A percentile compares a stretch with the other conserved stretches of the same genome.
phyloP scores from a whole-genome alignment of 2,113 vertebrate genomes.

The Nesoenas mayeri region DNA sequence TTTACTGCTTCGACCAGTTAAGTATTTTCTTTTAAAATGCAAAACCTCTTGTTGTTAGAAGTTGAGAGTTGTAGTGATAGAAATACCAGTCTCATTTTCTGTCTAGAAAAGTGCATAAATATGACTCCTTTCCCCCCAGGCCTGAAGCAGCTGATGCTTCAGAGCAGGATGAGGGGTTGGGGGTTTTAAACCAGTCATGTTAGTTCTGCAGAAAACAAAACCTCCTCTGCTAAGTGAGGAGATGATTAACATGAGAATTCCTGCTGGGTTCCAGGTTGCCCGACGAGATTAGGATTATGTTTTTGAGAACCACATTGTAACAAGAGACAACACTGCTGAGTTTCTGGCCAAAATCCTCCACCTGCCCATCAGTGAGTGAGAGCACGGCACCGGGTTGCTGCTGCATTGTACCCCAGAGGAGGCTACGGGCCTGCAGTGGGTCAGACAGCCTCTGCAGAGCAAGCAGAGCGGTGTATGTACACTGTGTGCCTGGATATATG shows the following conservation, averaged over 20 bases:
- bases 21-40: not conserved
- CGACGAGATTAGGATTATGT: not conserved
- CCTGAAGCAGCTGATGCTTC: not conserved
- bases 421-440: fast-evolving
- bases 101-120: not conserved
- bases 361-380: fast-evolving
- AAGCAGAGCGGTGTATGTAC: not conserved
- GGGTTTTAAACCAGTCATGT: not conserved
- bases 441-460: not conserved
- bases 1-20: not conserved
- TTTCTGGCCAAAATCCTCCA: not conserved
- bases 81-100: not conserved
- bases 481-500: not conserved
- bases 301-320: not conserved
- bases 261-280: fast-evolving
- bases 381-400: not conserved
- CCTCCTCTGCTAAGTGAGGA: not conserved
- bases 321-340: not conserved
- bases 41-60: not conserved
- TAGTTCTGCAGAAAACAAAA: not conserved
- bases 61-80: not conserved
- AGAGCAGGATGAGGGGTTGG: not conserved
- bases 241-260: not conserved
- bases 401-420: not conserved
- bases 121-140: fast-evolving